Conservation (phyloP, 2,888 invertebrate genomes). For the Drosophila testacea region DNA sequence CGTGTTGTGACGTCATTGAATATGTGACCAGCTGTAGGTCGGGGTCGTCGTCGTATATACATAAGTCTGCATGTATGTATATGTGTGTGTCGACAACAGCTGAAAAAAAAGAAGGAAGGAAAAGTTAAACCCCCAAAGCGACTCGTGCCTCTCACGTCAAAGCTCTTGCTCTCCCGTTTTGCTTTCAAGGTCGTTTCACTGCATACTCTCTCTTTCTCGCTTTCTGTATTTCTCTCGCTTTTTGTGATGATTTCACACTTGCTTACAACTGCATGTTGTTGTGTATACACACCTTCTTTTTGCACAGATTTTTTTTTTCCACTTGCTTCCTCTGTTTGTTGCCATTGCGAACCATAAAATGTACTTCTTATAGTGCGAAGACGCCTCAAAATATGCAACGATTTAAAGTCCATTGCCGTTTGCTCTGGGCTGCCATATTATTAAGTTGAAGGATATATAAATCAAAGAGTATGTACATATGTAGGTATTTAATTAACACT, state of each 20-base stretch:
- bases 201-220: constrained; percentile 9
- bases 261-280: constrained; percentile 28
- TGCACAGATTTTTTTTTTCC: constrained; percentile 7
- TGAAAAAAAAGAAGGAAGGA: constrained; percentile 18
- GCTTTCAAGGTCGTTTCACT: constrained; percentile 70
- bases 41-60: constrained; percentile 55
- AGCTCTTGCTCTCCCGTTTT: constrained; percentile 29
- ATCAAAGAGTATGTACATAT: constrained; percentile 7
- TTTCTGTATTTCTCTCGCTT: constrained; percentile 3
- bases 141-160: constrained; percentile 56
- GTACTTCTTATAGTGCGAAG: not conserved
- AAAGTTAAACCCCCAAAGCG: constrained; percentile 35
- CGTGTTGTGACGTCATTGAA: constrained; percentile 77
- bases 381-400: constrained; percentile 27
- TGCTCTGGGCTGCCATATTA: not conserved
- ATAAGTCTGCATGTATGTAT: constrained; percentile 6
- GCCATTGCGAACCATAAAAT: constrained; percentile 3
- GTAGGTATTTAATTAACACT: constrained; percentile 1
- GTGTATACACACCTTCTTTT: constrained; percentile 58
- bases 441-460: constrained; percentile 3
- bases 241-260: constrained; percentile 72
- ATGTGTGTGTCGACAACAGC: constrained; percentile 33
- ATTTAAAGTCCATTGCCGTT: not conserved
- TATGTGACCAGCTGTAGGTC: constrained; percentile 66
- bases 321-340: not conserved